Base-by-base conservation (phyloP, 2,113 vertebrate species). In the Sigmodon hispidus region DNA sequence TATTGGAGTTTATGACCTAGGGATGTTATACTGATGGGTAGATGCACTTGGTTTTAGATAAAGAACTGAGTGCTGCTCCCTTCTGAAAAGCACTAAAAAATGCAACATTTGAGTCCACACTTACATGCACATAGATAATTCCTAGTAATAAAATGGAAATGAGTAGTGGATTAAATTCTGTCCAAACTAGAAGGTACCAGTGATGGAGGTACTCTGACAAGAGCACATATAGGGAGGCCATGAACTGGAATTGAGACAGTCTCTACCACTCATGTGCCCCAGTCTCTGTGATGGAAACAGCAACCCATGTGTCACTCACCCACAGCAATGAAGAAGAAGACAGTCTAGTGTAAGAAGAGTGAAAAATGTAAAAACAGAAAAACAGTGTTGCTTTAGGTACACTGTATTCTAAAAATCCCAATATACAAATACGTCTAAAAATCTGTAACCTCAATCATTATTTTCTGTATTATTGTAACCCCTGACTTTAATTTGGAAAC, bases 381-480 rank as follows among this genome's bases (percentile, higher is more conserved):
- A 70, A 19, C 36, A 8, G 7, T 57, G 21, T 55, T 80, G 22
- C 31, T 88, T 83, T 50, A 22, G 52, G 50, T 63, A 26, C 19
- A 63, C 57, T 91, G 84, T 77, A 76, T 36, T 89, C 72, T 76
- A 63, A 89, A 89, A 63, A 61, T 89, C 45, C 52, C 45, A 48
- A 48, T 48, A 48, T 48, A 17, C 45, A 76, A 61, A 75, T 45
- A 61, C 19, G 31, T 34, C 31, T 12, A 13, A 36, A 89, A 89
- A 90, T 50, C 59, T 65, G 17, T 52, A 31, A 52, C 36, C 45
- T 17, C 5, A 86, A 86, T 36, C 19, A 67, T 31, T 65, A 57
- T 36, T 77, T 85, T 65, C 55, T 31, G 15, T 43, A 59, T 63
- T 48, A 22, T 43, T 65, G 63, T 85, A 45, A 45, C 40, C 52